Evolutionary conservation across 2,888 invertebrate species (phyloP), one percentile per base, ranked within the genome.

Genomic region (Plagodis pulveraria): DNA sequence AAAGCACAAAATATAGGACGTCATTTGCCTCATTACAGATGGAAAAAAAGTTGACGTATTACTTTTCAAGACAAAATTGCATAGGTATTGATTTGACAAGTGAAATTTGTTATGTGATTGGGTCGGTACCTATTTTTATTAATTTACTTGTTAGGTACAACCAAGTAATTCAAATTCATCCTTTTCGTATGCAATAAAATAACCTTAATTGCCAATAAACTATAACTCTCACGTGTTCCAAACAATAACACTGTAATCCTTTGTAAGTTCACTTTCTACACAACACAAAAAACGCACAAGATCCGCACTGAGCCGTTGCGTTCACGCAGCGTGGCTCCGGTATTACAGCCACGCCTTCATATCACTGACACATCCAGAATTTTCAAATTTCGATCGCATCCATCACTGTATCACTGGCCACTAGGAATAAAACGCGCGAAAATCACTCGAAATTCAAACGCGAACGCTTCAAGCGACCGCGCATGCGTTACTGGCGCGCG

Each of bases 401-500:
- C 66, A 66, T 68, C 57, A 66, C 66, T 67, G 68, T 68, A 71
- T 35, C 48, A 61, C 56, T 59, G 64, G 61, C 62, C 71, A 69
- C 64, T 72, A 64, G 71, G 47, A 55, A 55, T 42, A 38, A 51
- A 73, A 77, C 77, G 81, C 83, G 85, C 83, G 77, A 83, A 83
- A 85, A 80, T 62, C 70, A 64, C 80, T 81, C 73, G 63, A 82
- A 78, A 70, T 71, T 70, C 70, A 78, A 82, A 78, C 83, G 81
- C 88, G 84, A 72, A 77, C 86, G 75, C 75, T 78, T 80, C 78
- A 69, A 72, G 72, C 79, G 78, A 74, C 77, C 78, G 89, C 91
- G 89, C 81, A 72, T 80, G 87, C 86, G 87, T 90, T 85, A 91
- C 91, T 91, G 86, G 80, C 69, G 70, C 74, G 32, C 70, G 73